Base-by-base conservation (phyloP, 2,888 invertebrate species). In the Eledona agricola region DNA sequence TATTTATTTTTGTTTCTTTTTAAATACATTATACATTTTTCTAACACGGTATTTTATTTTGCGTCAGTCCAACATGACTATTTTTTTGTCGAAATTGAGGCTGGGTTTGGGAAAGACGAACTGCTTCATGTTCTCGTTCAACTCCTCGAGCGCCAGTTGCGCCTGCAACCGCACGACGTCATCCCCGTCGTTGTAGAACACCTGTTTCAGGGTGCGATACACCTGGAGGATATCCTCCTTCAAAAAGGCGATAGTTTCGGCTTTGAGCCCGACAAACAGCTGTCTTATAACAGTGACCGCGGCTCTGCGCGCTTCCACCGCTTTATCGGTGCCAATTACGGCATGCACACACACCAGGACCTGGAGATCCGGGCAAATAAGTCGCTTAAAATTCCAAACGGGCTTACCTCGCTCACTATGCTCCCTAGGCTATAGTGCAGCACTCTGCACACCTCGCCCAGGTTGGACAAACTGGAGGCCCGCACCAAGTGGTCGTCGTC, bases 401-500 rank as follows among this genome's bases (percentile, higher is more conserved):
- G 13, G 69, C 72, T 66, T 73, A 89, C 91, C 83, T 93, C 93
- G 58, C 84, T 83, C 45, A 90, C 78, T 50, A 87, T 82, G 50
- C 83, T 77, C 15, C 89, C 89, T 2, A 93, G 76, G 65, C 85
- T 85, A 67, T 86, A 92, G 42, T 87, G 83, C 26, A 94, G 75
- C 2, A 89, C 82, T 59, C 85, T 79, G 62, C 89, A 89, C 7
- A 93, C 79, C 76, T 93, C 91, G 0, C 89, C 93, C 26, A 94
- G 78, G 73, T 91, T 92, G 0, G 93, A 91, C 42, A 94, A 78
- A 66, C 90, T 88, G 1, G 93, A 93, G 7, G 92, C 84, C 64
- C 91, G 80, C 25, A 93, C 82, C 15, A 90, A 74, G 7, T 85
- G 80, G 69, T 93, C 91, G 1, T 79, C 72, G 72, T 91, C 89